Base-by-base conservation (phyloP, 2,888 invertebrate genomes). In the Patella pellucida region DNA sequence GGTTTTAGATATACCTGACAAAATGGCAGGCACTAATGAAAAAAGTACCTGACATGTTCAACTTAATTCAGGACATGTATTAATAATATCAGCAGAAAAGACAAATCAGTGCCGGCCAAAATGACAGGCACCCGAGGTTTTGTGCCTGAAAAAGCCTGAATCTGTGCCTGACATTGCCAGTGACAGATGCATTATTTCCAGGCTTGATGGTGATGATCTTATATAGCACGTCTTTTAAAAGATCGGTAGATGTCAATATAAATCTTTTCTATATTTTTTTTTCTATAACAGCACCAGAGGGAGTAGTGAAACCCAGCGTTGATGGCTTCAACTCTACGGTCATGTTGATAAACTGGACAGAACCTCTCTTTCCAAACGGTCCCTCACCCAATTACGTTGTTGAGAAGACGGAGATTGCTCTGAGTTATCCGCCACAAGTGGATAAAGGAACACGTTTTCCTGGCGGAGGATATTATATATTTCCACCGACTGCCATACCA, bases 381-480 rank as follows among this genome's bases (percentile, higher is more conserved):
- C 90, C 90, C 7, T 68, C 76, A 0, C 89, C 89, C 0, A 52
- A 74, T n/a, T 91, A 90, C 81, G 82, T 81, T 2, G 80, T 91
- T 51, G 82, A 87, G 77, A 85, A 90, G 71, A 87, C 86, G 1
- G 83, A 80, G 41, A 86, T 88, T 15, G 85, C 90, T 14, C 85
- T 91, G 54, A 89, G 86, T 76, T 85, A 83, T 78, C 90, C 90
- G 0, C 88, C 91, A 3, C 82, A 82, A n/a, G 88, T 90, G 14
- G 84, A 85, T 67, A 80, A 79, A 15, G 91, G 91, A 16, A 89
- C 87, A 7, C 81, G 90, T 5, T 89, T 90, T 73, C 86, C 89
- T 15, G 91, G 91, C 0, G 85, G 85, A 19, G 90, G 90, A 9
- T 89, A 89, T 79, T 89, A 90, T 77, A 79, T 81, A 15, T 90